These are phyloP conservation scores for Euphysa ruthae DNA, from an alignment of 30 jellyfish, hydroid and myxozoan genomes.

Conservation along the genomic window DNA sequence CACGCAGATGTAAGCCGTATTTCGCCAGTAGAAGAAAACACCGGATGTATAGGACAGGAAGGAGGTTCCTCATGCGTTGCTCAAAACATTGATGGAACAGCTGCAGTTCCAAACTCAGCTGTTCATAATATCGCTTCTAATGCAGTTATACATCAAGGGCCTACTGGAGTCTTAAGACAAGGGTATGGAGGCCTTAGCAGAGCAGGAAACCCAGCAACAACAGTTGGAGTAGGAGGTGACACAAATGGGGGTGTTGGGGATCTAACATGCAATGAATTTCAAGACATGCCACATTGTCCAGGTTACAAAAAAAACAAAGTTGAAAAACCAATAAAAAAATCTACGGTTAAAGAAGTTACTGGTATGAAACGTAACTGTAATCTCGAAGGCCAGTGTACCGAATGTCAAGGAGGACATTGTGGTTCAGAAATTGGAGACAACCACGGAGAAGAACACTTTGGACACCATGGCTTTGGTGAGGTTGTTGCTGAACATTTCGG, in stretches of 20 bases:
- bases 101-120: too few relatives aligned
- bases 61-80: too few relatives aligned
- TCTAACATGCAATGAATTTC: not conserved
- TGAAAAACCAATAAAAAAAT: slow-evolving; percentile 29
- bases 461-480: slow-evolving; percentile 69
- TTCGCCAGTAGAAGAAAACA: too few relatives aligned
- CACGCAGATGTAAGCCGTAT: too few relatives aligned
- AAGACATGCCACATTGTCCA: not conserved
- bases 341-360: slow-evolving; percentile 41
- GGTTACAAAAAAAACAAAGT: slow-evolving; percentile 45
- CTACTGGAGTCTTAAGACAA: too few relatives aligned
- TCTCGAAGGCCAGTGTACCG: slow-evolving; percentile 13
- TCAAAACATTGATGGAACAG: too few relatives aligned
- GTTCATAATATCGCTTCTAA: too few relatives aligned
- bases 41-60: too few relatives aligned
- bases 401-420: slow-evolving; percentile 25
- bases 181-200: slow-evolving; percentile 1
- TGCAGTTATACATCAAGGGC: too few relatives aligned
- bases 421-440: slow-evolving; percentile 26
- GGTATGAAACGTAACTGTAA: slow-evolving; percentile 49
- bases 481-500: slow-evolving; percentile 42
- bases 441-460: slow-evolving; percentile 41
- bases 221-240: slow-evolving; percentile 35
- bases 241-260: slow-evolving; percentile 8
- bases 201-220: not conserved